Evolutionary conservation across 2,888 invertebrate species (phyloP), one percentile per base, ranked within the genome.

Genomic region (Seira sanloemensis): DNA sequence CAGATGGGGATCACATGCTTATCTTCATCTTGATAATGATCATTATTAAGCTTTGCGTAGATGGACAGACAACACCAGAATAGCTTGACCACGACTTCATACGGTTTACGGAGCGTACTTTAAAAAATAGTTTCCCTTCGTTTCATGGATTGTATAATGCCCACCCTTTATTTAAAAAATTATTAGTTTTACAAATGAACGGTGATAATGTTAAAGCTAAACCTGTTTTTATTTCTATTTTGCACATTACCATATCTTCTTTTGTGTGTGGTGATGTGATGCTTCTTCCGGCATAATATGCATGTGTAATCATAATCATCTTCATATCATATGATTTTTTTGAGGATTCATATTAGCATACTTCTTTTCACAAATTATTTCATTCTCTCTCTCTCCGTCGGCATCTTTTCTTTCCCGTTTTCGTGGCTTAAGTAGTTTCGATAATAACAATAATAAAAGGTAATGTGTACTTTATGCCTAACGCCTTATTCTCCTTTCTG

Each of bases 211-310:
- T 7, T 37, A 37, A 37, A 1, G 23, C 24, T 68, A 78, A 78
- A 78, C 78, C 78, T 69, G 78, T 78, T 78, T 78, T 54, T 1
- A n/a, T 37, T 37, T 37, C 37, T 37, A 78, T 78, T 69, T 78
- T 69, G 71, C 78, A 78, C 78, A 69, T 78, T 78, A 78, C 69
- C 78, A 69, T 26, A 25, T 71, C 25, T 58, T 62, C 19, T 18
- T 78, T 25, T 27, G 16, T 26, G n/a, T 73, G 18, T 67, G 18
- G 19, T 77, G 67, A 18, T 68, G 26, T 58, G 75, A 4, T 18
- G 25, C 58, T 78, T 78, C 78, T 78, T 78, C 78, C 78, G 78
- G 78, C 78, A 78, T 78, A 37, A 74, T 58, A 58, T 9, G 58
- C 65, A 74, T 19, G 50, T 27, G 21, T 65, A 26, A 74, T 27